Evolutionary conservation across 2,888 invertebrate species (phyloP), one percentile per base, ranked within the genome.

Genomic region (Drosophila subsilvestris): DNA sequence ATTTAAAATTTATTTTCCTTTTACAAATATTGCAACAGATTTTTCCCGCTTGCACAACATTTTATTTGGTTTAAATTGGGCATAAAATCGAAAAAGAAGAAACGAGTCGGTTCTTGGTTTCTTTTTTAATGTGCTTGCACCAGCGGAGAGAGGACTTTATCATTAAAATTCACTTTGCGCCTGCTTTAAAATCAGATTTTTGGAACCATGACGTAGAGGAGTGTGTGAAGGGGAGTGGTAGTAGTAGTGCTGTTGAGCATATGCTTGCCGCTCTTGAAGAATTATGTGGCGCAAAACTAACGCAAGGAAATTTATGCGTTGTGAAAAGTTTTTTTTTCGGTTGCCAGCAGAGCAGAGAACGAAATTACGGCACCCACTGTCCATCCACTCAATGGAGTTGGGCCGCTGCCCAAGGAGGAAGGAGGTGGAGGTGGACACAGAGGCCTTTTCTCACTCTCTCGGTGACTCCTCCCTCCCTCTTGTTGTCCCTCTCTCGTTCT

Each of bases 281-380:
- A 87, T 87, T 70, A 84, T 85, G 86, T 82, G 83, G 83, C 83
- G 83, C 80, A 85, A 80, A 84, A 82, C 88, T 87, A 88, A 84
- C 78, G 83, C 77, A 63, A 66, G 66, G 32, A 84, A 87, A 84
- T 84, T 87, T 84, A 84, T 84, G 83, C 88, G 88, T 76, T 82
- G 83, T 72, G 80, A 78, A 87, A 83, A 87, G 71, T 83, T 83
- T 77, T 72, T 80, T 48, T 48, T 63, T 48, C 48, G 56, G 66
- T 49, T 14, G 29, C 54, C 55, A 55, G 55, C 67, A 55, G 66
- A 55, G 48, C 67, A 66, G 48, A 49, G 48, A 43, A 48, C 55
- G 67, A 67, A 66, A 67, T 66, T 66, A 56, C 67, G 66, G 66
- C 78, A 73, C 74, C 77, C 67, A 75, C 70, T 67, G 80, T 60